Percentiles rank a stretch among this genome's conserved stretches.
phyloP scores from a whole-genome alignment of 2,113 vertebrate species.

The Neodon shergylaensis region DNA sequence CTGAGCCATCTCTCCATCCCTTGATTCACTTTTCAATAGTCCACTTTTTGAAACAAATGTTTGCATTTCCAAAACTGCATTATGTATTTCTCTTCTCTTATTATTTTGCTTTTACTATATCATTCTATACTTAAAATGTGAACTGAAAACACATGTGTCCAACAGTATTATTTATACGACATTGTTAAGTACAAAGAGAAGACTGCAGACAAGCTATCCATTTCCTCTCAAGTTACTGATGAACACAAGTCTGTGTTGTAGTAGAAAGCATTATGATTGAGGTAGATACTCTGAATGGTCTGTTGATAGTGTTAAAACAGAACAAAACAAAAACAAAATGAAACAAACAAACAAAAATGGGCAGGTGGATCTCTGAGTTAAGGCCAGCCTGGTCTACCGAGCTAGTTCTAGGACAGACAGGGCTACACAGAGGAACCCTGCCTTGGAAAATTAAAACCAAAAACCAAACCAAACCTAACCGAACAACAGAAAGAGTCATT shows the following conservation, averaged over 20 bases:
- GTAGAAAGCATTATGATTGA: not conserved
- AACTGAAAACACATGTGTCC: slow-evolving; percentile 17
- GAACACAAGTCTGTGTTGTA: not conserved
- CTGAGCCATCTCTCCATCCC: not conserved
- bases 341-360: no score
- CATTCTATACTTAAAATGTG: slow-evolving; percentile 22
- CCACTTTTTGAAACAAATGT: not conserved
- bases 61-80: slow-evolving; percentile 10
- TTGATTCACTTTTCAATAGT: not conserved
- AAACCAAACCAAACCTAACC: not conserved
- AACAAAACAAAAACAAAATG: not conserved
- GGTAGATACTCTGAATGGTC: not conserved
- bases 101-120: not conserved
- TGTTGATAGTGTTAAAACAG: not conserved
- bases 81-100: slow-evolving; percentile 36
- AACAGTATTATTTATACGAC: slow-evolving; percentile 25
- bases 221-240: not conserved
- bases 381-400: not conserved
- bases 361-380: not conserved
- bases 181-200: slow-evolving; percentile 43
- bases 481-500: not conserved
- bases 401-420: not conserved
- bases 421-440: not conserved
- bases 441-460: not conserved
- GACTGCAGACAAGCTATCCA: not conserved